Conservation (phyloP, 1,140 invertebrate genomes). For the Drosophila pandora region DNA sequence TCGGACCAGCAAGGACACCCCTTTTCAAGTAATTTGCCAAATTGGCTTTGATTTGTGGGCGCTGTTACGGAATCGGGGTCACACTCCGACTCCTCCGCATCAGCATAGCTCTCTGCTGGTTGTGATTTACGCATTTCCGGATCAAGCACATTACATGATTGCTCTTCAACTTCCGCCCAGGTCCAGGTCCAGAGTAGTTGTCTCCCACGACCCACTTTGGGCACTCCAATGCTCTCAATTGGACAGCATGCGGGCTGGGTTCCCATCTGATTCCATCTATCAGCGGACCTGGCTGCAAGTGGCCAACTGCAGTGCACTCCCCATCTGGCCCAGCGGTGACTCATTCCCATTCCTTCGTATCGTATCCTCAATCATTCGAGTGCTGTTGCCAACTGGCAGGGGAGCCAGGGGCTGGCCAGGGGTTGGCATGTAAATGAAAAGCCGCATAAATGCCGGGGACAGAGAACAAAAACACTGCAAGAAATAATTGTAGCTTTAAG, state of each 20-base stretch:
- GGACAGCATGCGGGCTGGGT: slow-evolving; percentile 43
- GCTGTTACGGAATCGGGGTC: slow-evolving; percentile 66
- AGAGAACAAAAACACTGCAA: slow-evolving; percentile 40
- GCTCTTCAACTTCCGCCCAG: slow-evolving; percentile 59
- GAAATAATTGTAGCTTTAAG: neutral
- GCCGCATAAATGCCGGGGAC: slow-evolving; percentile 72
- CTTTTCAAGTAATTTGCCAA: slow-evolving; percentile 60
- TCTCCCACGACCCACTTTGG: slow-evolving; percentile 54
- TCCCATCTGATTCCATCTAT: slow-evolving; percentile 5
- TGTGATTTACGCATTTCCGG: slow-evolving; percentile 80
- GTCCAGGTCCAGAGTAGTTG: slow-evolving; percentile 20
- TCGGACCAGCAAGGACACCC: neutral
- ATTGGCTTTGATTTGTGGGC: slow-evolving; percentile 60
- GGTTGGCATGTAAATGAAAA: slow-evolving; percentile 77
- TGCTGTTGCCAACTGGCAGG: slow-evolving; percentile 23
- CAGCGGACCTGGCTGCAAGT: slow-evolving; percentile 26
- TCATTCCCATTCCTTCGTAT: slow-evolving; percentile 20
- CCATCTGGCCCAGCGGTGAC: slow-evolving; percentile 23
- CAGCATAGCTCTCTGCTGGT: slow-evolving; percentile 20
- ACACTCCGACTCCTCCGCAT: slow-evolving; percentile 27
- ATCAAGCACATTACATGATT: slow-evolving; percentile 65
- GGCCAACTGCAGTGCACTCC: slow-evolving; percentile 11
- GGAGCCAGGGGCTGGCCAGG: slow-evolving; percentile 56
- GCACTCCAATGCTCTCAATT: slow-evolving; percentile 34
- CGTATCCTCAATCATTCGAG: slow-evolving; percentile 14